Evolutionary conservation across 2,888 invertebrate species (phyloP).

Genomic region (Campoplex capitator): DNA sequence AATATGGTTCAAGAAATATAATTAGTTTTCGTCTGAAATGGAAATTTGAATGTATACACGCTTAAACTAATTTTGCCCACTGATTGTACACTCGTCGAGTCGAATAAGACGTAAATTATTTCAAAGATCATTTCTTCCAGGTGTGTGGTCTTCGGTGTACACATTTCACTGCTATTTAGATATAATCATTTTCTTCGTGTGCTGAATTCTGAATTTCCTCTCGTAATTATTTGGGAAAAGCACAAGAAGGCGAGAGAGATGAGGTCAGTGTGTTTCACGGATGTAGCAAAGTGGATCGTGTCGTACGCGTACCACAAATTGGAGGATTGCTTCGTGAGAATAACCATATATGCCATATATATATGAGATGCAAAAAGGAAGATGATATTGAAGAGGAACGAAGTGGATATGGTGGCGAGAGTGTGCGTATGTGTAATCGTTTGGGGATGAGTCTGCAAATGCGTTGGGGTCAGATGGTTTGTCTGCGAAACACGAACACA

Average conservation of each 20-base stretch:
- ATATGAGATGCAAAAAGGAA: constrained; percentile 27
- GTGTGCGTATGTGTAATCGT: constrained; percentile 9
- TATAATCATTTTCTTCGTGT: constrained; percentile 39
- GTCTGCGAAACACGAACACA: not conserved
- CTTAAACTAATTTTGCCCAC: not conserved
- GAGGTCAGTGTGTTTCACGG: constrained; percentile 61
- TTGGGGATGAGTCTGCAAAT: constrained; percentile 11
- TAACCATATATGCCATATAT: constrained; percentile 17
- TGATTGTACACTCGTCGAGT: not conserved
- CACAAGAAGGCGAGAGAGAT: constrained; percentile 47
- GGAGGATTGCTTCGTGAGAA: constrained; percentile 40
- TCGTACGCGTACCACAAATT: constrained; percentile 60
- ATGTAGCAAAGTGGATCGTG: constrained; percentile 65
- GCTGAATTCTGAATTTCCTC: constrained; percentile 40
- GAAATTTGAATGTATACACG: not conserved
- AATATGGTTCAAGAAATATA: not conserved
- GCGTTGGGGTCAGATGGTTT: not conserved
- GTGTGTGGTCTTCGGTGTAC: constrained; percentile 9
- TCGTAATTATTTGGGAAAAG: constrained; percentile 61
- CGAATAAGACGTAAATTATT: constrained; percentile 3
- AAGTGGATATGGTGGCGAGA: constrained; percentile 16
- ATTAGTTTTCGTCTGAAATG: not conserved
- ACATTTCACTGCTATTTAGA: constrained; percentile 45
- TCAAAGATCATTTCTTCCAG: not conserved
- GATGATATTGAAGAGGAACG: constrained; percentile 20